phyloP scores from a whole-genome alignment of 1,140 invertebrate genomes.

The Triops cancriformis region DNA sequence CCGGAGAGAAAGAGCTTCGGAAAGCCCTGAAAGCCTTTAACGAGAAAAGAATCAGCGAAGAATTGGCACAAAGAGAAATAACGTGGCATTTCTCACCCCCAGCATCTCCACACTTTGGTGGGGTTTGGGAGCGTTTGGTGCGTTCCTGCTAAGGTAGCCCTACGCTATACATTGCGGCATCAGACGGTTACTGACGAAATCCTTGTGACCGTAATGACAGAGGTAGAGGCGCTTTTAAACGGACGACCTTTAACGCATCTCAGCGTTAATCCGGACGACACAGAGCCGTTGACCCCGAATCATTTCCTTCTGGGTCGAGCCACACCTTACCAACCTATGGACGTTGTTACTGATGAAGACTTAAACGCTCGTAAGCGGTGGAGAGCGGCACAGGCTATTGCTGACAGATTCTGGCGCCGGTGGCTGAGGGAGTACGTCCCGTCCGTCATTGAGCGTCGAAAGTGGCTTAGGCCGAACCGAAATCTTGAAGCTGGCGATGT shows the following conservation, averaged over 20 bases:
- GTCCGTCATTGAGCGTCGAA: conserved; percentile 2
- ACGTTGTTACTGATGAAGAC: conserved; percentile 11
- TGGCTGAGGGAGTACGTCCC: conserved; percentile 21
- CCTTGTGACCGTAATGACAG: conserved; percentile 31
- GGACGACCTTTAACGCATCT: conserved; percentile 23
- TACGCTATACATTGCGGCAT: conserved; percentile 27
- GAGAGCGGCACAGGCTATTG: conserved; percentile 6
- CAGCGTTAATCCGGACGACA: conserved; percentile 6
- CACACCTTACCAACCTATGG: background rate
- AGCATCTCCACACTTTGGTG: background rate
- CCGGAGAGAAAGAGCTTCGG: background rate
- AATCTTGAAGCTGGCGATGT: conserved; percentile 22
- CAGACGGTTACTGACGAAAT: conserved; percentile 35
- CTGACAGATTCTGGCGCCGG: conserved; percentile 16
- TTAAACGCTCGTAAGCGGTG: background rate
- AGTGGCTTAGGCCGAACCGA: conserved; percentile 19
- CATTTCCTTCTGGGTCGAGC: conserved; percentile 23
- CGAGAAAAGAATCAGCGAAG: background rate
- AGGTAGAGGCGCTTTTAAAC: conserved; percentile 22
- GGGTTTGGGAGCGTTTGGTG: conserved; percentile 33
- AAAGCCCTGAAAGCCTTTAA: background rate
- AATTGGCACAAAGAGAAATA: background rate
- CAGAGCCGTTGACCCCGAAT: conserved; percentile 25
- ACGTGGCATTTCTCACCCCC: conserved; percentile 18
- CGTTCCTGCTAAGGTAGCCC: conserved; percentile 27